Evolutionary conservation across 2,113 vertebrate genomes (phyloP).

Genomic region (Malurus melanocephalus): DNA sequence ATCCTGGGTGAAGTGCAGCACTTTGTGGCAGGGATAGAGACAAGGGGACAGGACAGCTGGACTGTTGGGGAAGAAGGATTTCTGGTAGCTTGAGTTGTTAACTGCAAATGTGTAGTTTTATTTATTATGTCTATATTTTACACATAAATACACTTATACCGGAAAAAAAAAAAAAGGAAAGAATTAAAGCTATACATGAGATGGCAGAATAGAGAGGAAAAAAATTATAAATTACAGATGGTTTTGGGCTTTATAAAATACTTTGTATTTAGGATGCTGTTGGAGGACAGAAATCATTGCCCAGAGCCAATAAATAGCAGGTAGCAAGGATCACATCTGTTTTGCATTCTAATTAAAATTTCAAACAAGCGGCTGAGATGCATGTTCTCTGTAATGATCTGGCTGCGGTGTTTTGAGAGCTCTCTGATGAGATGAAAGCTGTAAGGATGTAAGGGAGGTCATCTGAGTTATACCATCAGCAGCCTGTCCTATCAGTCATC

Average conservation of each 20-base stretch:
- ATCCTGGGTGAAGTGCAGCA: background rate
- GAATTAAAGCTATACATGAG: background rate
- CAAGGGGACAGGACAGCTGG: background rate
- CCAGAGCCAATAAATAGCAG: background rate
- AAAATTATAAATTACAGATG: background rate
- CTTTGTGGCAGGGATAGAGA: background rate
- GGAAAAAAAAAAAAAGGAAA: background rate
- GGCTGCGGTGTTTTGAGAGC: background rate
- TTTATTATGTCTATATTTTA: background rate
- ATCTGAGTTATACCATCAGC: background rate
- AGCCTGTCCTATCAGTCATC: background rate
- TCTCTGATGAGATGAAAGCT: constrained; percentile 22
- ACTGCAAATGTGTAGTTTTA: background rate
- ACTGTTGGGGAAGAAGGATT: background rate
- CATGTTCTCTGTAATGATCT: background rate
- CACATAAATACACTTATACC: background rate
- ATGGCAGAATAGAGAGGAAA: background rate
- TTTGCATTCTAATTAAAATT: constrained; percentile 37
- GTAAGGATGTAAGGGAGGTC: background rate
- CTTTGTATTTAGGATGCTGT: background rate
- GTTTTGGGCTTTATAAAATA: background rate
- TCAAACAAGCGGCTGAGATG: background rate
- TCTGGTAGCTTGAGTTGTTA: background rate
- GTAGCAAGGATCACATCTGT: background rate
- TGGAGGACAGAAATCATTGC: background rate